Conservation (phyloP, 2,113 vertebrate genomes). For the Chunga burmeisteri region DNA sequence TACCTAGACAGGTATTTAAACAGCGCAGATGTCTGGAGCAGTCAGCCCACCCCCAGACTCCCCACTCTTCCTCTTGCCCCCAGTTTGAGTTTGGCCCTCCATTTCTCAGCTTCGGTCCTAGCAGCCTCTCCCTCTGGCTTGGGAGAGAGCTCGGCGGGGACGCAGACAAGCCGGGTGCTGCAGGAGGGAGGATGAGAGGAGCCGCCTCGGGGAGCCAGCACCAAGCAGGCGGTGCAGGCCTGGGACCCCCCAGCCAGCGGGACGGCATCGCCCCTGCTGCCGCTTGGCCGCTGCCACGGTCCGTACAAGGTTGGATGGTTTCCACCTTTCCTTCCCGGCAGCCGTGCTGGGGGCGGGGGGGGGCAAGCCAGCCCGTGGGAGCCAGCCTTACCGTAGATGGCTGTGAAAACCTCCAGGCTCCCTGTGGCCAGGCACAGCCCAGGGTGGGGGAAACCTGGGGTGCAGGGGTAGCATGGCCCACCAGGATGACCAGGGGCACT, state of each 20-base stretch:
- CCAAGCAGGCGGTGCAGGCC: not conserved
- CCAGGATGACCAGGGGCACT: not conserved
- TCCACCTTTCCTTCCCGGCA: not conserved
- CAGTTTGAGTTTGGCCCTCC: not conserved
- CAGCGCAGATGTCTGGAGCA: not conserved
- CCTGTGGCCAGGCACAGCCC: not conserved
- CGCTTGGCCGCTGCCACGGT: not conserved
- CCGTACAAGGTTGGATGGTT: constrained; percentile 70
- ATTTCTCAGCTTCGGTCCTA: not conserved
- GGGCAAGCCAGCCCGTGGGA: not conserved
- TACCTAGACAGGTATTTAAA: not conserved
- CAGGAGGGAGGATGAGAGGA: not conserved
- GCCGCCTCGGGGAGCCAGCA: accelerated
- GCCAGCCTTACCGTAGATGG: constrained; percentile 76
- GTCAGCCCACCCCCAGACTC: not conserved
- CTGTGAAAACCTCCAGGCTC: constrained; percentile 30
- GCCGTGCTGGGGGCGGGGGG: not conserved
- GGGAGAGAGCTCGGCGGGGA: not conserved
- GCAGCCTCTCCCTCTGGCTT: accelerated
- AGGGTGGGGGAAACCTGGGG: not conserved
- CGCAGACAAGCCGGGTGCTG: accelerated
- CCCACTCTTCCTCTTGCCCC: not conserved
- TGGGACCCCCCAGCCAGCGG: not conserved
- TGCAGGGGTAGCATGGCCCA: not conserved
- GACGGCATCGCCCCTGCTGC: not conserved